A percentile compares a stretch with the other conserved stretches of the same genome.
Conservation (phyloP, 2,113 vertebrate species). For the Gopherus evgoodei region DNA sequence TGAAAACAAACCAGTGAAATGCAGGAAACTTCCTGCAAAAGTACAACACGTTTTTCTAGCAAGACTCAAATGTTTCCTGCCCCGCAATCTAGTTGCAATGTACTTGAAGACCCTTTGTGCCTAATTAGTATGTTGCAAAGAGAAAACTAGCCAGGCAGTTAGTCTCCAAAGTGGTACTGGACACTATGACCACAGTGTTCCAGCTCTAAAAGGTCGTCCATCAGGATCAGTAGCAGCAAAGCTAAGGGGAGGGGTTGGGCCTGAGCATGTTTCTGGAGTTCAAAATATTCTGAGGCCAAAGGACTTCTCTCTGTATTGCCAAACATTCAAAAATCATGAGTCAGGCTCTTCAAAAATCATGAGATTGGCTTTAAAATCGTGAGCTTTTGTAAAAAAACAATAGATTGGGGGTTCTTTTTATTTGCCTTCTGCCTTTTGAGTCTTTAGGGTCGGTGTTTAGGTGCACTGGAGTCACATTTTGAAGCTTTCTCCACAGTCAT, state of each 20-base stretch:
- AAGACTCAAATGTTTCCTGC: not conserved
- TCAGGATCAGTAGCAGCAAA: too few relatives aligned
- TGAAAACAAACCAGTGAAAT: not conserved
- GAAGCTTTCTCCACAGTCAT: too few relatives aligned
- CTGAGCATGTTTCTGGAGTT: not conserved
- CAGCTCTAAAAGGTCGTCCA: rapidly evolving
- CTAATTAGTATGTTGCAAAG: too few relatives aligned
- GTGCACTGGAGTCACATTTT: too few relatives aligned
- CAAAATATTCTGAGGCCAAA: not conserved
- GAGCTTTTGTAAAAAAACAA: too few relatives aligned
- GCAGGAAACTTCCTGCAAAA: not conserved
- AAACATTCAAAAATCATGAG: too few relatives aligned
- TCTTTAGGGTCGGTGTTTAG: too few relatives aligned
- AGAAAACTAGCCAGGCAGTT: not conserved
- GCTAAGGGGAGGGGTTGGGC: not conserved
- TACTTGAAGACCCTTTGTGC: not conserved
- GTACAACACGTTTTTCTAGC: not conserved
- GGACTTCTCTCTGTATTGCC: rapidly evolving
- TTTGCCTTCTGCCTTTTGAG: too few relatives aligned
- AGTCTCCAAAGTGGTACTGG: rapidly evolving
- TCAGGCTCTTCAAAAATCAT: too few relatives aligned
- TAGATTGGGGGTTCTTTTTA: too few relatives aligned
- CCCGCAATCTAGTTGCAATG: not conserved
- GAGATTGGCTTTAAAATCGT: too few relatives aligned
- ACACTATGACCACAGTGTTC: rapidly evolving